Evolutionary conservation across 92 coral and sea anemone genomes (phyloP), one percentile per base, ranked within the genome.

Genomic region (Epizoanthus illoricatus): DNA sequence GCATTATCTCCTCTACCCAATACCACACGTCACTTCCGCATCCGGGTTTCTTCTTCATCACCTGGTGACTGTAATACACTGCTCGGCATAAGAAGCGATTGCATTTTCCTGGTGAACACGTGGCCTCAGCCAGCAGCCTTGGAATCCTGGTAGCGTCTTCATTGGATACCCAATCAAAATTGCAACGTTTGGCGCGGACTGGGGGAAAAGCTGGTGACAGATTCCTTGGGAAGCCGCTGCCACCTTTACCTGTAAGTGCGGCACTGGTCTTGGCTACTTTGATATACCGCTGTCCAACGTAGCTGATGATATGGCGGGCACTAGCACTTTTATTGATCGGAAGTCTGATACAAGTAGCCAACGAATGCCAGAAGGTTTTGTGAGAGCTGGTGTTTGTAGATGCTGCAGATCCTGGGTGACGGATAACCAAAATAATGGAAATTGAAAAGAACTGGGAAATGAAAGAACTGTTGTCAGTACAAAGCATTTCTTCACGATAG

Each of bases 1-100:
- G 69, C 4, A 64, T 12, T 18, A 13, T 64, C 33, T 18, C 69
- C 13, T 64, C 69, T 28, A 28, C 69, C 69, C 69, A 64, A 13
- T 64, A 64, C 69, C 69, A 64, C 10, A 64, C 69, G 69, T 23
- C 13, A 4, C 11, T 19, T 64, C 39, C 69, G 41, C 69, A 64
- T n/a, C 33, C 69, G 36, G 69, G 69, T 12, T 64, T 64, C 36
- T 64, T 64, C 69, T 21, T 64, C 41, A 64, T n/a, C 12, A 64
- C 69, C 28, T 64, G 69, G 41, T 64, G 69, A 64, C 33, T 64
- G 69, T 64, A 64, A 64, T 64, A 64, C 33, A 64, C 69, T 9
- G 69, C 69, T 19, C 28, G 69, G 12, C 69, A 64, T 23, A 64
- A 18, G 69, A 13, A 23, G 15, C 33, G 69, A 41, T 64, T 64